Evolutionary conservation across 2,797 vertebrate species (phyloP).

Genomic region (Catharus ustulatus): DNA sequence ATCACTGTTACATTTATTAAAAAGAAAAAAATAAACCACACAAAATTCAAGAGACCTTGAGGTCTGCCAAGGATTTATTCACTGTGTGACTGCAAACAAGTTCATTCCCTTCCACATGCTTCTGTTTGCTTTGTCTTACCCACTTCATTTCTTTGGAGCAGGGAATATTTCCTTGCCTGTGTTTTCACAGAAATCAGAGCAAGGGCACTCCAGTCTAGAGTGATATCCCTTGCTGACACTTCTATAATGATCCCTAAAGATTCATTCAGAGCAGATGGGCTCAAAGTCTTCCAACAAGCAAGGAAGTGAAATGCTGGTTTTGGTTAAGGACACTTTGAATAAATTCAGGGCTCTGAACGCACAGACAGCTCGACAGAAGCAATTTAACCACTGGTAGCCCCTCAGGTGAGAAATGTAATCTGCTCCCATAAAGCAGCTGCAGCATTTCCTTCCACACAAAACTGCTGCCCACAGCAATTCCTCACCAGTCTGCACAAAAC

Average conservation of each 20-base stretch:
- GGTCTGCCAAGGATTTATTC: not conserved
- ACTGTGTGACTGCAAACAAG: not conserved
- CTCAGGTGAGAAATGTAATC: conserved; percentile 14
- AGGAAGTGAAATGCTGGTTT: not conserved
- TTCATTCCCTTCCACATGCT: conserved; percentile 20
- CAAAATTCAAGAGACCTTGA: not conserved
- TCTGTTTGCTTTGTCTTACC: conserved; percentile 18
- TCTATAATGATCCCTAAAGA: not conserved
- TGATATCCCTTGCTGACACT: not conserved
- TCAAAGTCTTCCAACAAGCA: not conserved
- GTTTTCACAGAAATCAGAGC: conserved; percentile 16
- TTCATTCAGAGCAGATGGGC: not conserved
- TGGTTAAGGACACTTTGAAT: not conserved
- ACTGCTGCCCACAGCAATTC: not conserved
- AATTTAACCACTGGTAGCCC: not conserved
- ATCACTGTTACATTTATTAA: not conserved
- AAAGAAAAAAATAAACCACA: not conserved
- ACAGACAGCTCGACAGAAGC: not conserved
- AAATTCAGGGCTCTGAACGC: not conserved
- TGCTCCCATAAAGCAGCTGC: not conserved
- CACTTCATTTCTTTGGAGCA: not conserved
- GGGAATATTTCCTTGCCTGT: not conserved
- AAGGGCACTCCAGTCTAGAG: not conserved
- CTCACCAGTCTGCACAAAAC: not conserved
- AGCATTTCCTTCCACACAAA: not conserved